A percentile compares a stretch with the other conserved stretches of the same genome.
Evolutionary conservation across 2,797 vertebrate genomes (phyloP).

Genomic region (Gallinago solitaria): DNA sequence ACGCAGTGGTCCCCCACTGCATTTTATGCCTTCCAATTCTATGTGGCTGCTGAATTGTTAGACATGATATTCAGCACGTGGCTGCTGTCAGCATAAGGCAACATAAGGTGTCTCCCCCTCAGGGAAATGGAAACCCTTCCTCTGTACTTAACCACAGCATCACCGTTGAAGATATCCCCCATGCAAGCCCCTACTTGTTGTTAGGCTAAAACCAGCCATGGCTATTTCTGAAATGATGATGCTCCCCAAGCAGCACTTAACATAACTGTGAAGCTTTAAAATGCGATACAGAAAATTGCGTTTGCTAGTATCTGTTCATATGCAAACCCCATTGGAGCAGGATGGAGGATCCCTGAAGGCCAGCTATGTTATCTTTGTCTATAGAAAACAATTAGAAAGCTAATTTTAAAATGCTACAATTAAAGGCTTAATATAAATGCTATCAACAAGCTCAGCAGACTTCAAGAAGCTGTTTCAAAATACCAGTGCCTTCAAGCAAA

Average conservation of each 20-base stretch:
- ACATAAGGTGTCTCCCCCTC: background rate
- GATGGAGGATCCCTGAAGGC: background rate
- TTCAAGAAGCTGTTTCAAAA: conserved; percentile 25
- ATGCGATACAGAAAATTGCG: background rate
- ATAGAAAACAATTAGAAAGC: conserved; percentile 19
- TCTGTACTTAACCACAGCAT: background rate
- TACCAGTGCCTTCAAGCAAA: background rate
- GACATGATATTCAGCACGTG: background rate
- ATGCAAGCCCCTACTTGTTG: background rate
- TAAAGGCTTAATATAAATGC: conserved; percentile 24
- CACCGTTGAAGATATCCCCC: background rate
- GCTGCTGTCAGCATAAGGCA: background rate
- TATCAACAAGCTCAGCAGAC: background rate
- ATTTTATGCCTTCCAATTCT: background rate
- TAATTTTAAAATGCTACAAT: conserved; percentile 7
- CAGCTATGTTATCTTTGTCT: background rate
- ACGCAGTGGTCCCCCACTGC: fast-evolving
- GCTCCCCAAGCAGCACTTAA: background rate
- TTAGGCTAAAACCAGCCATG: background rate
- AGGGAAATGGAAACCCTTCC: background rate
- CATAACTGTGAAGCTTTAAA: background rate
- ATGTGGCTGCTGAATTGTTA: background rate
- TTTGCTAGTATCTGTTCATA: background rate
- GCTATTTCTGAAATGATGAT: background rate
- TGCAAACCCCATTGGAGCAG: background rate